Conservation (phyloP, 2,888 invertebrate genomes). For the Nycteola revayana region DNA sequence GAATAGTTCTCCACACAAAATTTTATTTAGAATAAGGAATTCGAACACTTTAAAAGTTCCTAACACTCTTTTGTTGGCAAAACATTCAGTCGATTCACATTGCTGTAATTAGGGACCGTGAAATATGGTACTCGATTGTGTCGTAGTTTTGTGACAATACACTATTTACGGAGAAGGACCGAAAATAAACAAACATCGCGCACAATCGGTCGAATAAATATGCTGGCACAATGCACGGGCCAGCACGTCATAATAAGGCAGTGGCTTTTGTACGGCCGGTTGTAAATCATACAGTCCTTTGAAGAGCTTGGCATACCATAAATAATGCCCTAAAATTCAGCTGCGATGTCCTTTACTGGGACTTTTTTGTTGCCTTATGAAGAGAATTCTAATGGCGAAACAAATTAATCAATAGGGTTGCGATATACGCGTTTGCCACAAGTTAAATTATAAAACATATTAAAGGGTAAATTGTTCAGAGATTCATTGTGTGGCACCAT, state of each 20-base stretch:
- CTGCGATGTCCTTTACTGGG: conserved; percentile 59
- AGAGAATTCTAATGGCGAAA: conserved; percentile 72
- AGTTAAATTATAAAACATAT: conserved; percentile 44
- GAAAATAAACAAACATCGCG: conserved; percentile 77
- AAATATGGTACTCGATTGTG: conserved; percentile 71
- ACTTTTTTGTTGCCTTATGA: conserved; percentile 60
- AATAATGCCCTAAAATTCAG: conserved; percentile 72
- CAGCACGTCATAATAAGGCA: conserved; percentile 79
- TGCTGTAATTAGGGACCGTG: conserved; percentile 66
- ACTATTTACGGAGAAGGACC: conserved; percentile 73
- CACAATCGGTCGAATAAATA: conserved; percentile 74
- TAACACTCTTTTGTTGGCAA: conserved; percentile 44
- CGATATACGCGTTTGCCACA: conserved; percentile 57
- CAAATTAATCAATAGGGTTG: conserved; percentile 73
- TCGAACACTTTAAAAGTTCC: conserved; percentile 11
- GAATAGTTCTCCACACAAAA: conserved; percentile 16
- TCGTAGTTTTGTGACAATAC: conserved; percentile 65
- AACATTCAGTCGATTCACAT: conserved; percentile 46
- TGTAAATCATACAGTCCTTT: conserved; percentile 80
- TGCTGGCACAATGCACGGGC: conserved; percentile 73
- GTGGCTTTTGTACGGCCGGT: conserved; percentile 70
- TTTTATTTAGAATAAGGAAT: conserved; percentile 9
- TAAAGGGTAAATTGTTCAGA: too few relatives aligned
- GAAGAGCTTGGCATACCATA: conserved; percentile 76
- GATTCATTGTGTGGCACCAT: too few relatives aligned